Base-by-base conservation (phyloP, 2,113 vertebrate genomes). In the Vidua macroura region DNA sequence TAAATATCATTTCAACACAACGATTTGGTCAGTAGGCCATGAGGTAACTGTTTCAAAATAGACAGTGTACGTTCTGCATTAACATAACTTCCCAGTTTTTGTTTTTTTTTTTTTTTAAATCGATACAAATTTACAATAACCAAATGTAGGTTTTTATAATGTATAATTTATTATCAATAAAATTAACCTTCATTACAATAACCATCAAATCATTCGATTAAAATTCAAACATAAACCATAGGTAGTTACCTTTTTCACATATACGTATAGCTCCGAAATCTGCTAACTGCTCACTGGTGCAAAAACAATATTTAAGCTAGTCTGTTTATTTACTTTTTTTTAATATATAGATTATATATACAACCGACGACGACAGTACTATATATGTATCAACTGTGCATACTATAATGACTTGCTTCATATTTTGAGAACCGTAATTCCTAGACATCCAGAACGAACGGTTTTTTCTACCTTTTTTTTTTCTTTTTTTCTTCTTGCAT, bases 11-110 rank as follows among this genome's bases (percentile, higher is more conserved):
- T 97, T 98, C 96, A 98, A 99, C 97, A 98, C 98, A 98, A 98
- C 92, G 94, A 98, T 98, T 98, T 98, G 98, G 98, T 98, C 98
- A 97, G 97, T 98, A 98, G 98, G 98, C 98, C 98, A 98, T 98
- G 99, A 99, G 99, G 99, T 99, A 99, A 99, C 98, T 97, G 97
- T 98, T 98, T 97, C 97, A 98, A 98, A 98, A 98, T 97, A 98
- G 98, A 98, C 98, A 99, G 96, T 97, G 97, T 98, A 95, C 21
- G 93, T 96, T 97, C 95, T 96, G 96, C 92, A 97, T 68, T 91
- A 90, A 97, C 92, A 98, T 90, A 97, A 96, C 93, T 93, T 86
- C 95, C 96, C 96, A 75, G 96, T 91, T 94, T 97, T 76, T 70
- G 96, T 91, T 94, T 97, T 76, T 70, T 80, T 87, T 70, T 80